Evolutionary conservation across 2,113 vertebrate genomes (phyloP).

Genomic region (human (Homo sapiens)): DNA sequence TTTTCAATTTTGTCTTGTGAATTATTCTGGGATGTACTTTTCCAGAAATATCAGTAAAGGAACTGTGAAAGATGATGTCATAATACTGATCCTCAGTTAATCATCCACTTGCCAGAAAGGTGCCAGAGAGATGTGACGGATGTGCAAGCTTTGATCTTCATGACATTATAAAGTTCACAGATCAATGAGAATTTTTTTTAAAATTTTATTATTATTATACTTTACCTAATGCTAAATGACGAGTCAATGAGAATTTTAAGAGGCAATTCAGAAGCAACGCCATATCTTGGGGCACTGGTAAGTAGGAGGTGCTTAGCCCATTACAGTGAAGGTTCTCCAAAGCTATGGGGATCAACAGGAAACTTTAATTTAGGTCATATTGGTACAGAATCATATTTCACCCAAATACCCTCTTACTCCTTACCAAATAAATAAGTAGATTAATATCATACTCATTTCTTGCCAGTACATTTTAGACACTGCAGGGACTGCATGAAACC

Average conservation of each 20-base stretch:
- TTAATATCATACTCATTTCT: not conserved
- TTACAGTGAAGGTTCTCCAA: too few species aligned
- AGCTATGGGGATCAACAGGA: not conserved
- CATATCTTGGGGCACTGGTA: too few species aligned
- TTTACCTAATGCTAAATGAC: too few species aligned
- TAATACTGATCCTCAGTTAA: not conserved
- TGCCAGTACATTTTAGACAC: too few species aligned
- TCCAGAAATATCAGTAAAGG: not conserved
- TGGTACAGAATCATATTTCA: not conserved
- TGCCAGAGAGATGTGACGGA: not conserved
- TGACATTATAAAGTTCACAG: not conserved
- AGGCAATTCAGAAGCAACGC: too few species aligned
- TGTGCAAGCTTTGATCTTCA: not conserved
- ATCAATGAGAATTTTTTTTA: not conserved
- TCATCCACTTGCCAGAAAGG: not conserved
- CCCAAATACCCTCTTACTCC: not conserved
- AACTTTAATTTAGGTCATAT: not conserved
- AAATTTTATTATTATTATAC: too few species aligned
- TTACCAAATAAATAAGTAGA: not conserved
- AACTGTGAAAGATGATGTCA: not conserved
- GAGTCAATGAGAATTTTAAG: not conserved
- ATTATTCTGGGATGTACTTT: not conserved
- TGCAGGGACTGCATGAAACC: not conserved
- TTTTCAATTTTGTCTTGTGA: not conserved
- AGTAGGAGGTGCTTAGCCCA: not conserved